A percentile compares a stretch with the other conserved stretches of the same genome.
Evolutionary conservation across 1,140 invertebrate species (phyloP).

Genomic region (Calliphora vicina): DNA sequence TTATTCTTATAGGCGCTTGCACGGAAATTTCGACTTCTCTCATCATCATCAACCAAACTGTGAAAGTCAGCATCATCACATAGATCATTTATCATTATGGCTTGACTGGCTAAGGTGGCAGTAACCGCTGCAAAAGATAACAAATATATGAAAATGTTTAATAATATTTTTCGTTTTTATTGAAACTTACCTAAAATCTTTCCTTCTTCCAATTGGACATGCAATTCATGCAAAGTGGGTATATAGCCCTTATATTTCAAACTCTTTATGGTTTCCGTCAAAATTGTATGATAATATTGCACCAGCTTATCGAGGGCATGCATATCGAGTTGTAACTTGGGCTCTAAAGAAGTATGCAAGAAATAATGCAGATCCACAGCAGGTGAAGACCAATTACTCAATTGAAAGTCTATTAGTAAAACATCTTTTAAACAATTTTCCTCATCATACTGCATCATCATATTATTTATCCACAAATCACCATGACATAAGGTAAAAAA

Average conservation of each 20-base stretch:
- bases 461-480: constrained; percentile 74
- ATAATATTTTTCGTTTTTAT: background rate
- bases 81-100: constrained; percentile 52
- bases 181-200: constrained; percentile 52
- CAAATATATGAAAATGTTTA: background rate
- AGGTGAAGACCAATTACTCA: constrained; percentile 54
- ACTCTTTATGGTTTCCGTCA: constrained; percentile 47
- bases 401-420: constrained; percentile 61
- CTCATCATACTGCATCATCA: constrained; percentile 69
- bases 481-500: constrained; percentile 72
- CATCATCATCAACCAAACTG: constrained; percentile 47
- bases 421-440: constrained; percentile 64
- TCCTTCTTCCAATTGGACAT: constrained; percentile 50
- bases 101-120: constrained; percentile 42
- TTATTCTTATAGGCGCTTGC: constrained; percentile 47
- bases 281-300: constrained; percentile 53
- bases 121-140: constrained; percentile 45
- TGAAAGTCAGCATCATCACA: constrained; percentile 55
- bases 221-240: constrained; percentile 51
- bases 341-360: constrained; percentile 47
- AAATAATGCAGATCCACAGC: constrained; percentile 59
- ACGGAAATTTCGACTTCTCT: constrained; percentile 49
- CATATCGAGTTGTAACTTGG: constrained; percentile 41
- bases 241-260: constrained; percentile 49
- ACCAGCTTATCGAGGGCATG: constrained; percentile 46